A percentile compares a stretch with the other conserved stretches of the same genome.
Evolutionary conservation across 2,888 invertebrate species (phyloP).

Genomic region (Orthosia gracilis): DNA sequence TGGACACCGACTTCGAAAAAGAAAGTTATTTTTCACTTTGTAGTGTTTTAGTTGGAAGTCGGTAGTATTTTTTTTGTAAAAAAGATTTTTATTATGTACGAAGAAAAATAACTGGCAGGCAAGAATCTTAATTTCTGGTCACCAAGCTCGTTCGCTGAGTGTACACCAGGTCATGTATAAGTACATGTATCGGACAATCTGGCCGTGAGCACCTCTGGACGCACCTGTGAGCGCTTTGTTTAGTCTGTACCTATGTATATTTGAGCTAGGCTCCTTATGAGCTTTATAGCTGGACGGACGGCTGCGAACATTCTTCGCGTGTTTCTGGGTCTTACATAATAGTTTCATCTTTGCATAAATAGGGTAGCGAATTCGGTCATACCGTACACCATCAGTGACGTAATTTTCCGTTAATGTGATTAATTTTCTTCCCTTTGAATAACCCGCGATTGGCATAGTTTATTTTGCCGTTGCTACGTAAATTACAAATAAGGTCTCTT

Average conservation of each 20-base stretch:
- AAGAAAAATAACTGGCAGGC: neutral
- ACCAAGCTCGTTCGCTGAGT: neutral
- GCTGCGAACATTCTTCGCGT: constrained; percentile 22
- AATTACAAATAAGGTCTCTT: neutral
- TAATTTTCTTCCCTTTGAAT: neutral
- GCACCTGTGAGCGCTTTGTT: constrained; percentile 61
- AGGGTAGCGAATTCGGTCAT: neutral
- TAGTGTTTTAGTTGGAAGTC: too few species aligned
- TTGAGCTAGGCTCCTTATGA: constrained; percentile 42
- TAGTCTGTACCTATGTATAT: constrained; percentile 59
- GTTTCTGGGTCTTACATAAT: constrained; percentile 20
- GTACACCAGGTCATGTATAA: constrained; percentile 36
- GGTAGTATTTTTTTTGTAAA: too few species aligned
- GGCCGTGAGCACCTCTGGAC: constrained; percentile 66
- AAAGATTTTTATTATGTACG: too few species aligned
- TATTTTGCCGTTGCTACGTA: neutral
- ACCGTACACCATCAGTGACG: too few species aligned
- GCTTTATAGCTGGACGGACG: constrained; percentile 32
- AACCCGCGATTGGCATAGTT: neutral
- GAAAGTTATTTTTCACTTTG: too few species aligned
- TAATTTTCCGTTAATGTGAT: neutral
- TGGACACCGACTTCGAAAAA: too few species aligned
- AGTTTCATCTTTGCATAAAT: neutral
- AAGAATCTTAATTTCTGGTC: neutral
- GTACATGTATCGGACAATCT: constrained; percentile 69